Conservation (phyloP, 2,113 vertebrate genomes). For the Peromyscus leucopus region DNA sequence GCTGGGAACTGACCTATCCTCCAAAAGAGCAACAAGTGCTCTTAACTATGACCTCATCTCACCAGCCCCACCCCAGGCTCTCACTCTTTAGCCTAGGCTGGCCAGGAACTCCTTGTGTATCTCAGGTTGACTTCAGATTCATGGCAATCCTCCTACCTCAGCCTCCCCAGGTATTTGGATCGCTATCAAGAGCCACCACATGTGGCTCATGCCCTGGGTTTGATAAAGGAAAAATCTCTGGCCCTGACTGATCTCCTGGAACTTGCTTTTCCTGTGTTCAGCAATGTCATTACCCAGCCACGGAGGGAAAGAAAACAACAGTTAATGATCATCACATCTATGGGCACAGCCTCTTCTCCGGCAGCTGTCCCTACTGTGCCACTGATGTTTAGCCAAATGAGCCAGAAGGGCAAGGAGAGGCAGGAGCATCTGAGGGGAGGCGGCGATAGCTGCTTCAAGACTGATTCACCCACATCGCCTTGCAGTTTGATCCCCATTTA, state of each 20-base stretch:
- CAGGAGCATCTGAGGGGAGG: conserved; percentile 69
- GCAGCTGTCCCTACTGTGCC: conserved; percentile 73
- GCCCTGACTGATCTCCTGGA: neutral
- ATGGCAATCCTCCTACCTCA: neutral
- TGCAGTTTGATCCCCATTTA: conserved; percentile 49
- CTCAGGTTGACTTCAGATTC: neutral
- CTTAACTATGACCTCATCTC: neutral
- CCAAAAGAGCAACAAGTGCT: neutral
- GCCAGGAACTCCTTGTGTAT: neutral
- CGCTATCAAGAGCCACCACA: neutral
- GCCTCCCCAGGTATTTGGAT: neutral
- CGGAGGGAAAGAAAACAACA: neutral
- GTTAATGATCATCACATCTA: conserved; percentile 41
- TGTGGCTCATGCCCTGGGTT: rapidly evolving
- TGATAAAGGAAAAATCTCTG: neutral
- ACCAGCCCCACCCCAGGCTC: neutral
- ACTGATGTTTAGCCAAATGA: conserved; percentile 72
- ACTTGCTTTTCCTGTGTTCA: neutral
- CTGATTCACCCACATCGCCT: conserved; percentile 60
- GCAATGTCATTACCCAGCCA: neutral
- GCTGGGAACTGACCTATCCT: neutral
- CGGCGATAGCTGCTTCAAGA: conserved; percentile 60
- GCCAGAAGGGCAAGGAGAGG: conserved; percentile 71
- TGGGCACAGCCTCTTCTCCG: conserved; percentile 24
- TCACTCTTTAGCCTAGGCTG: neutral